Evolutionary conservation across 2,888 invertebrate species (phyloP).

Genomic region (Aporophyla lueneburgensis): DNA sequence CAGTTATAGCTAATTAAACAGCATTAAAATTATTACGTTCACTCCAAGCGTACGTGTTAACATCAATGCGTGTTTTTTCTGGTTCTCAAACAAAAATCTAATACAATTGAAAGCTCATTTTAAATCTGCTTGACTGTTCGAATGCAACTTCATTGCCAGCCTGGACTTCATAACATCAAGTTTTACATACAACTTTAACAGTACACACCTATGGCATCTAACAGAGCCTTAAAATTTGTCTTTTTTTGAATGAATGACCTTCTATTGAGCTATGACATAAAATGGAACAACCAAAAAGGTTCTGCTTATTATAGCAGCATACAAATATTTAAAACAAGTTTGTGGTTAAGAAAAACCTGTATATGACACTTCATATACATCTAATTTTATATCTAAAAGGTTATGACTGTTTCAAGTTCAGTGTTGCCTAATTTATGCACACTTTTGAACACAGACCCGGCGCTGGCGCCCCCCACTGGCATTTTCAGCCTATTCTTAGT

Average conservation of each 20-base stretch:
- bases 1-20: background rate
- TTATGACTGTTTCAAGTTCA: background rate
- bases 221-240: background rate
- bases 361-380: background rate
- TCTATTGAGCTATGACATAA: background rate
- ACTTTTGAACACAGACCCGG: background rate
- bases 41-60: too few species aligned
- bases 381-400: background rate
- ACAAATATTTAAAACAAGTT: background rate
- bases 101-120: too few species aligned
- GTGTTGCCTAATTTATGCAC: background rate
- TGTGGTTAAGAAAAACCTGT: background rate
- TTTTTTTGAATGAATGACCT: background rate
- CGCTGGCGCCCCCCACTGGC: background rate
- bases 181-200: too few species aligned
- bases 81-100: too few species aligned
- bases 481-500: constrained; percentile 43
- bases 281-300: too few species aligned
- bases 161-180: too few species aligned
- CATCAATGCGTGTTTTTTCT: too few species aligned
- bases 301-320: background rate
- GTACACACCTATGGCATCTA: too few species aligned
- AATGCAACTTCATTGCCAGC: too few species aligned
- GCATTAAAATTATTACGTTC: too few species aligned
- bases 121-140: too few species aligned